phyloP scores from a whole-genome alignment of 2,888 invertebrate genomes.

The Meandrusa payeni region DNA sequence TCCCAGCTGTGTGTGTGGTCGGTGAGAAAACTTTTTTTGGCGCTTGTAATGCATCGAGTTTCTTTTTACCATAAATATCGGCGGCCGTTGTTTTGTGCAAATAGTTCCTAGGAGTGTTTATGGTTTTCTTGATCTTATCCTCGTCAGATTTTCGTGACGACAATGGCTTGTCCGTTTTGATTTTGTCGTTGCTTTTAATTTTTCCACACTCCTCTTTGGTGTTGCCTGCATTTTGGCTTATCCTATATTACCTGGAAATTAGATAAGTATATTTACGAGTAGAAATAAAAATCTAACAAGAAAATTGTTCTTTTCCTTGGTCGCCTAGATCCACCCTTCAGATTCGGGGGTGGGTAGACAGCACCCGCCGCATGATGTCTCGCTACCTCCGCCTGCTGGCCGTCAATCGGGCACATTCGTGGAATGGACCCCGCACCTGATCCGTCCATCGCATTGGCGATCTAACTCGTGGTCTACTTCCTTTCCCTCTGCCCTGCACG shows the following conservation, averaged over 20 bases:
- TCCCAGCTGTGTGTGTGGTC: slow-evolving; percentile 32
- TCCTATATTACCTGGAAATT: slow-evolving; percentile 1
- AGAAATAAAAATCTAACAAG: too few species aligned
- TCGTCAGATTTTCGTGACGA: slow-evolving; percentile 38
- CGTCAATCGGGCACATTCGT: too few species aligned
- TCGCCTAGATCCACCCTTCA: too few species aligned
- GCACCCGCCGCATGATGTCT: too few species aligned
- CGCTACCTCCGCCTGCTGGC: too few species aligned
- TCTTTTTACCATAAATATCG: slow-evolving; percentile 61
- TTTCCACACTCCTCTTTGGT: slow-evolving; percentile 36
- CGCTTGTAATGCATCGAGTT: slow-evolving; percentile 34
- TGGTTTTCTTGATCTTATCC: slow-evolving; percentile 49
- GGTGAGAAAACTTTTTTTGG: slow-evolving; percentile 43
- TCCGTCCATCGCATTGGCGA: too few species aligned
- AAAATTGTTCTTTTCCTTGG: too few species aligned
- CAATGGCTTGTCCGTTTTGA: slow-evolving; percentile 42
- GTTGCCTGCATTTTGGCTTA: slow-evolving; percentile 40
- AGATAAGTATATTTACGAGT: too few species aligned
- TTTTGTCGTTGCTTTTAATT: slow-evolving; percentile 35
- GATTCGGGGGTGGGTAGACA: too few species aligned
- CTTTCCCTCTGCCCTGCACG: too few species aligned
- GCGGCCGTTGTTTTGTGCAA: slow-evolving; percentile 50
- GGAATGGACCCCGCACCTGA: too few species aligned
- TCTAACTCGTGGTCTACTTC: too few species aligned
- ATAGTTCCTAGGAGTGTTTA: slow-evolving; percentile 51